Base-by-base conservation (phyloP, 2,797 vertebrate species). In the Labroides dimidiatus region DNA sequence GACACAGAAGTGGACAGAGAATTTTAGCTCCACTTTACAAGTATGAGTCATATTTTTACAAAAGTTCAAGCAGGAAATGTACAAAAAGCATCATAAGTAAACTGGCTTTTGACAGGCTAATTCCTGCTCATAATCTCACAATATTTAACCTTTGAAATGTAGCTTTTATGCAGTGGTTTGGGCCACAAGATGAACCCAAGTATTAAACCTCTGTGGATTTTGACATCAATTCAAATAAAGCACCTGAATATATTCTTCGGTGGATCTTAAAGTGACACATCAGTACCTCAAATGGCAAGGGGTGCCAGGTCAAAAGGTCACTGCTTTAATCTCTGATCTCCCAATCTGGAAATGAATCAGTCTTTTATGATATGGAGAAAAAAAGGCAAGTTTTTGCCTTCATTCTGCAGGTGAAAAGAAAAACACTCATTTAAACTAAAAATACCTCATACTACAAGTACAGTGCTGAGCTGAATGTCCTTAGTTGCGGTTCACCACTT, bases 251-350 rank as follows among this genome's bases (percentile, higher is more conserved):
- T 6, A 9, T 52, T 53, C n/a, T 20, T 2, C 17, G 10, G 10
- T 39, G 39, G 33, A 41, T 36, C 44, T n/a, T 2, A 9, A 15
- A 27, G 9, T 66, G 43, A 66, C 10, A 43, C 39, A 53, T 49
- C 48, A 12, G 19, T 10, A 41, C 57, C 36, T 30, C 17, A 67
- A 57, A 57, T 49, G 53, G 21, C 19, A 44, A 19, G 20, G 16
- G 30, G 53, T 17, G 16, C 19, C 19, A 47, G 20, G 55, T 15
- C 27, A 52, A 12, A 45, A 16, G 23, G 5, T 33, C 13, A 17
- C 4, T 6, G 36, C 6, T 33, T 33, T 58, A 17, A 13, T 59
- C 1, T 30, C 43, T 14, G 17, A 12, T 9, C 6, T 27, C 12
- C 27, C 10, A 15, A 14, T 56, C 33, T 56, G 12, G 27, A 27